Percentiles rank a stretch among this genome's conserved stretches.
phyloP scores from a whole-genome alignment of 2,797 vertebrate species.

The Myotis vivesi region DNA sequence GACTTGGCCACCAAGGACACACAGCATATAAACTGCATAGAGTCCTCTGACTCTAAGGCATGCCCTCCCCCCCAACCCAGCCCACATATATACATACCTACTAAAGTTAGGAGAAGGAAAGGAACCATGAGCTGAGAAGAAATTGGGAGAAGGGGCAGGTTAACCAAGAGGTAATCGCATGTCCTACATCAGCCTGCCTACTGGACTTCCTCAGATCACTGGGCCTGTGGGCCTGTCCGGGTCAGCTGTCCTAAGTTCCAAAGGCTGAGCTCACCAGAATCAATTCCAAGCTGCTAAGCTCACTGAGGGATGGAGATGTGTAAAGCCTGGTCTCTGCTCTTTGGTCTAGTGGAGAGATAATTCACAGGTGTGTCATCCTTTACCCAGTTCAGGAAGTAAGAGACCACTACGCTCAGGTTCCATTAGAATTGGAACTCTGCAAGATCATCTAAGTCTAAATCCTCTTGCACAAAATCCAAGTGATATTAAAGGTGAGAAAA shows the following conservation, averaged over 20 bases:
- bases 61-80: background rate
- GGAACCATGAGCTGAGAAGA: background rate
- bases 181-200: background rate
- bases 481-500: background rate
- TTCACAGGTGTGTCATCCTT: background rate
- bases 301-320: background rate
- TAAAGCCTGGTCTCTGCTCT: background rate
- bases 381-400: background rate
- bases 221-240: background rate
- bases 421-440: background rate
- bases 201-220: background rate
- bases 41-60: background rate
- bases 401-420: background rate
- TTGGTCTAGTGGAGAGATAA: background rate
- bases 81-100: background rate
- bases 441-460: background rate
- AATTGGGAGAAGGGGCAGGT: background rate
- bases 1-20: constrained; percentile 9
- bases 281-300: background rate
- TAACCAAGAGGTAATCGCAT: background rate
- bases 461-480: background rate
- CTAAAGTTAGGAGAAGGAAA: background rate
- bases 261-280: background rate
- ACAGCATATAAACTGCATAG: background rate
- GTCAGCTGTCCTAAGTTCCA: background rate